phyloP scores from a whole-genome alignment of 2,797 vertebrate species.

The Chloroceryle inda region DNA sequence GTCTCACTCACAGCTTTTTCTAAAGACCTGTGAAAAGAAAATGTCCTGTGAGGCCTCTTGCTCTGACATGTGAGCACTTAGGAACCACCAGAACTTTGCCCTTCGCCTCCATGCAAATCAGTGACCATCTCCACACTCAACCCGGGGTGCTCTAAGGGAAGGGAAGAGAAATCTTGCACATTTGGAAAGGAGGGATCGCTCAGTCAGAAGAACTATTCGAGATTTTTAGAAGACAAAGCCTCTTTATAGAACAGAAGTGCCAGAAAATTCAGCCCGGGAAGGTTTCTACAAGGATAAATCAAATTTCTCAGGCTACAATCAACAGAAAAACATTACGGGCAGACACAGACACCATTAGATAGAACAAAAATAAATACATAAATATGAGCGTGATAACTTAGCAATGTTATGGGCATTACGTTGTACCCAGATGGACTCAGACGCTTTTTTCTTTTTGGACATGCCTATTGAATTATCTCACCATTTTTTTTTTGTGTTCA shows the following conservation, averaged over 20 bases:
- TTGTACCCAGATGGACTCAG: neutral
- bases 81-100: neutral
- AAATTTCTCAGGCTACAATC: neutral
- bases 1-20: neutral
- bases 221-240: neutral
- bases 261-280: neutral
- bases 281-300: neutral
- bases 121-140: neutral
- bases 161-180: neutral
- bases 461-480: neutral
- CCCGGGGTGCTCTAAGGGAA: neutral
- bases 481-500: neutral
- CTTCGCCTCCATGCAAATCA: neutral
- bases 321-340: neutral
- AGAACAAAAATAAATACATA: neutral
- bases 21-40: neutral
- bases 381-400: neutral
- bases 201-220: neutral
- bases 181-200: neutral
- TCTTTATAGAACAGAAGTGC: neutral
- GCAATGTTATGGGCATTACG: neutral
- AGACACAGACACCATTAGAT: neutral
- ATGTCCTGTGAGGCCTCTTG: neutral
- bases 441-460: neutral
- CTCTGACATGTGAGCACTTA: rapidly evolving